Base-by-base conservation (phyloP, 2,797 vertebrate genomes). In the Microctenopoma lineatum region DNA sequence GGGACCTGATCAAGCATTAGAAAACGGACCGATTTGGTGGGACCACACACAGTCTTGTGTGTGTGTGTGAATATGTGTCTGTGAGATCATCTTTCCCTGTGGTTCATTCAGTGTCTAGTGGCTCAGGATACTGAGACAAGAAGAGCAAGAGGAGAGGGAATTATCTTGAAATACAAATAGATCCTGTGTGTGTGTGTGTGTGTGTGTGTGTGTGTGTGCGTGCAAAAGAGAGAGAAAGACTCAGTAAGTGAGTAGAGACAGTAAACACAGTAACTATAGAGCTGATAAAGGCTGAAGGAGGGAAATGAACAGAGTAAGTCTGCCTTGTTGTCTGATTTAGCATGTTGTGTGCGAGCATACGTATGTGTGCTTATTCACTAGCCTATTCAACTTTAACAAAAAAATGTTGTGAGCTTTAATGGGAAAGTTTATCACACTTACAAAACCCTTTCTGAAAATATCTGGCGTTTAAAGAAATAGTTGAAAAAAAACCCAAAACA, bases 111-210 rank as follows among this genome's bases (percentile, higher is more conserved):
- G 79, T 79, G 72, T 84, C 75, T 82, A 80, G 80, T 77, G 81
- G 84, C 69, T 85, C 79, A 84, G 73, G 85, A 92, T 89, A 89
- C 79, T 79, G 85, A 91, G 85, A 92, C 89, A 83, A 77, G 85
- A 90, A 66, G 77, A 87, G 83, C 66, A 55, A 90, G 70, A 82
- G 65, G 65, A 84, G 73, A 86, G 82, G 84, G 85, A 75, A 89
- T 90, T 89, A 90, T 92, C 87, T 90, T 84, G 85, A 91, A 92
- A 91, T 82, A 88, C 72, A 64, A 92, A 72, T 84, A 69, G 72
- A 78, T 80, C 53, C 36, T 78, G 32, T 73, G 73, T 70, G 70
- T 58, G 18, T 41, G 60, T 65, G 54, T 42, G 47, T 34, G 46
- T 41, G 60, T 65, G 54, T 42, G 47, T 34, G 46, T 65, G 64